Base-by-base conservation (phyloP, 2,113 vertebrate species). In the Isurus oxyrinchus region DNA sequence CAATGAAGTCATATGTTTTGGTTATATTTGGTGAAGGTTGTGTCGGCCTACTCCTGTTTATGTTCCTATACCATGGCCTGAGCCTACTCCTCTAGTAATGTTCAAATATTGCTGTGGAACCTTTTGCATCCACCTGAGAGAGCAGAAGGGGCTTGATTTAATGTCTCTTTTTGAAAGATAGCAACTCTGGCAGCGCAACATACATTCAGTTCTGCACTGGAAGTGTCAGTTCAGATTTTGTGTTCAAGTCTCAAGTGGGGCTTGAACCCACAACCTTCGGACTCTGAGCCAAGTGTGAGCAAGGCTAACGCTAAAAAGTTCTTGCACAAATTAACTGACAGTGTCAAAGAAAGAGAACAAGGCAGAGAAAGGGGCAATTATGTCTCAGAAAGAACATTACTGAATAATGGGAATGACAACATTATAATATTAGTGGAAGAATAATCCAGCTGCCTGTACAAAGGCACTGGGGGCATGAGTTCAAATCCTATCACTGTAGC, bases 81-180 rank as follows among this genome's bases (percentile, higher is more conserved):
- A 0, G n/a, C 13, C 2, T 40, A 25, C 4, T 63, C 7, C 61
- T 14, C 31, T 76, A 0, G 2, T 0, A 19, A 11, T 31, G 0
- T 8, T 55, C 23, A 88, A 23, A 88, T 88, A 55, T 49, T 88
- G 86, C 21, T 8, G 8, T 88, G 23, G 23, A 13, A 27, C 25
- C 19, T 49, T 40, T 31, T n/a, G 35, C 31, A n/a, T 79, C 5
- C 14, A 7, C 19, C 0, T 55, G 49, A 88, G 49, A 88, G 49
- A 7, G 23, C 86, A 53, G 7, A 31, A 55, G 6, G 2, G 49
- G 3, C 49, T 55, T 55, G 86, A 10, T 55, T 88, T 88, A 25
- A 40, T 16, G 14, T 84, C 16, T 44, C 79, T 40, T 84, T 84
- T 40, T 19, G n/a, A 40, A 40, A 84, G 79, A 2, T 16, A 49